phyloP scores from a whole-genome alignment of 2,888 invertebrate species.

The Eudasyphora cyanicolor region DNA sequence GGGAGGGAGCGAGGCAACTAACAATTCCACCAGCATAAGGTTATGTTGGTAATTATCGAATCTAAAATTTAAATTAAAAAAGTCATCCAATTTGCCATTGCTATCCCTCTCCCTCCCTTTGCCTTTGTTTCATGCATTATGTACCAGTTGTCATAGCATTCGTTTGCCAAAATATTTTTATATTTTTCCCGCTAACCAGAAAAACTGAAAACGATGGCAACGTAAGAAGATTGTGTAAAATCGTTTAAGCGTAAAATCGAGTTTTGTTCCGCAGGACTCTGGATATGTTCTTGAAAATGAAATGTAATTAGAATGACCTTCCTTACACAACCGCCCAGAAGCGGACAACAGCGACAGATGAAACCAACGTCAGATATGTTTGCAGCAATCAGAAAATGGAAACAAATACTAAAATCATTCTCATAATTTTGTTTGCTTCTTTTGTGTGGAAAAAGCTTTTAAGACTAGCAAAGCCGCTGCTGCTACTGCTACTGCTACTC shows the following conservation, averaged over 20 bases:
- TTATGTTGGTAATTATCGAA: conserved; percentile 54
- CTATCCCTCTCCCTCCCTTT: conserved; percentile 10
- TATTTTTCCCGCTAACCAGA: no score
- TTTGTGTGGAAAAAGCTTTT: neutral
- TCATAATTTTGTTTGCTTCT: neutral
- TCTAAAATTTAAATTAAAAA: conserved; percentile 51
- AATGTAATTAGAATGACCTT: conserved; percentile 56
- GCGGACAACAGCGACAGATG: neutral
- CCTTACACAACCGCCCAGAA: no score
- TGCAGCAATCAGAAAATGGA: no score
- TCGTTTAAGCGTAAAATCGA: neutral
- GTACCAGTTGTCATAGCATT: conserved; percentile 25
- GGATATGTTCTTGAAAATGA: conserved; percentile 37
- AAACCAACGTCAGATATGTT: neutral
- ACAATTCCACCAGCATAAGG: conserved; percentile 26
- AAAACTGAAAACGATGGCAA: neutral
- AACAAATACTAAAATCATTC: no score
- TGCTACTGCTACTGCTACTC: no score
- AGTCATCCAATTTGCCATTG: neutral
- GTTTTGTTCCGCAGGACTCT: neutral
- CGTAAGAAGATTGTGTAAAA: neutral
- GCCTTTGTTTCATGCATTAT: conserved; percentile 38
- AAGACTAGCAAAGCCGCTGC: neutral
- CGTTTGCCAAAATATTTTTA: conserved; percentile 41
- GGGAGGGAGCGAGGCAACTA: neutral